Evolutionary conservation across 2,113 vertebrate species (phyloP).

Genomic region (Megatriorchis doriae): DNA sequence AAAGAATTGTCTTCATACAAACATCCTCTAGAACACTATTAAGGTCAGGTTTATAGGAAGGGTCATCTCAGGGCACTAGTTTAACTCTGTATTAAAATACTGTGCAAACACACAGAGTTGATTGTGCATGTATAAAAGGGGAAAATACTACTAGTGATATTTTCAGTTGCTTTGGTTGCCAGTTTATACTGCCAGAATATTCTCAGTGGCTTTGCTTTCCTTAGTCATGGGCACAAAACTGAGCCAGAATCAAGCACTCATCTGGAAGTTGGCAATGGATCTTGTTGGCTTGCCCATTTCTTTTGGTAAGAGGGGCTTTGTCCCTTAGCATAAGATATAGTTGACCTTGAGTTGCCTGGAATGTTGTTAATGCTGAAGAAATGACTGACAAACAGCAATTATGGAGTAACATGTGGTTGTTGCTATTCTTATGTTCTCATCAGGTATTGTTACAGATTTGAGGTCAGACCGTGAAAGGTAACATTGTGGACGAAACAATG

Average conservation of each 20-base stretch:
- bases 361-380: slow-evolving; percentile 24
- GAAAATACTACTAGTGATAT: background rate
- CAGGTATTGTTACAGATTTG: slow-evolving; percentile 7
- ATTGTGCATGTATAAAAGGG: background rate
- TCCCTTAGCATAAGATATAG: background rate
- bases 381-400: slow-evolving; percentile 58
- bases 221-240: background rate
- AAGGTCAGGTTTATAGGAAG: background rate
- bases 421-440: slow-evolving; percentile 48
- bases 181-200: background rate
- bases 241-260: background rate
- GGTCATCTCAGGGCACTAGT: background rate
- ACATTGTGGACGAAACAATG: slow-evolving; percentile 9
- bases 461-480: slow-evolving; percentile 41
- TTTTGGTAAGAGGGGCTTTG: background rate
- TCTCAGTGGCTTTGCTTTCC: slow-evolving; percentile 17
- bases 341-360: slow-evolving; percentile 56
- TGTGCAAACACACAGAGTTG: background rate
- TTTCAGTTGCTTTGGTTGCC: background rate
- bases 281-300: slow-evolving; percentile 4
- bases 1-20: background rate
- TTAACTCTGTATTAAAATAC: background rate
- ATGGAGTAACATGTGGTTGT: slow-evolving; percentile 46
- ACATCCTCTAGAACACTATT: background rate
- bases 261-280: background rate